A percentile compares a stretch with the other conserved stretches of the same genome.
Conservation (phyloP, 2,113 vertebrate species). For the Clinocottus analis region DNA sequence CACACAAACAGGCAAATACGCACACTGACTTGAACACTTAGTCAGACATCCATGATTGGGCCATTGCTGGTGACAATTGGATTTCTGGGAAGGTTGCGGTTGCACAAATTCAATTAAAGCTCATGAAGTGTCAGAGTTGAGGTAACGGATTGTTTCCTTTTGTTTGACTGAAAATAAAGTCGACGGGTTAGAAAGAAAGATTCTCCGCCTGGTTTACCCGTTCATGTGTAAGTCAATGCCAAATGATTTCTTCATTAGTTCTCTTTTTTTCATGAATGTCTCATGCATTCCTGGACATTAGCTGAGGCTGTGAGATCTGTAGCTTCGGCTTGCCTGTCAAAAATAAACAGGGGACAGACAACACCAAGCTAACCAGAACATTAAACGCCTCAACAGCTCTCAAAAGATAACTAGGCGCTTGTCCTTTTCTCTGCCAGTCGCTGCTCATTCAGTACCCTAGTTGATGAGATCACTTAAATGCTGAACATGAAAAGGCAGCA, state of each 20-base stretch:
- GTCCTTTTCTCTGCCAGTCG: conserved; percentile 21
- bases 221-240: background rate
- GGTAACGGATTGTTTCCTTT: conserved; percentile 9
- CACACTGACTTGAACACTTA: conserved; percentile 3
- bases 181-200: background rate
- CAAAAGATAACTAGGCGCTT: conserved; percentile 2
- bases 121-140: conserved; percentile 20
- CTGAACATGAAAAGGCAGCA: conserved; percentile 14
- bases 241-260: background rate
- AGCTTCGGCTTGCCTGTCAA: background rate
- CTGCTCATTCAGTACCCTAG: conserved; percentile 20
- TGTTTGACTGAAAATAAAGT: conserved; percentile 2
- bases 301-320: background rate
- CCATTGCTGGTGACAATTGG: conserved; percentile 29
- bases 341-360: background rate
- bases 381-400: background rate
- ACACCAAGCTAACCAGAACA: background rate
- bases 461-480: conserved; percentile 13
- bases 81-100: conserved; percentile 23
- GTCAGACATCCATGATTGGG: background rate
- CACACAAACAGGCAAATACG: conserved; percentile 4
- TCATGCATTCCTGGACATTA: conserved; percentile 1
- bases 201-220: background rate
- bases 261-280: background rate
- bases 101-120: conserved; percentile 38